These are phyloP conservation scores for Camponotus fellah DNA, from an alignment of 2,888 invertebrate genomes.

Conservation along the genomic window DNA sequence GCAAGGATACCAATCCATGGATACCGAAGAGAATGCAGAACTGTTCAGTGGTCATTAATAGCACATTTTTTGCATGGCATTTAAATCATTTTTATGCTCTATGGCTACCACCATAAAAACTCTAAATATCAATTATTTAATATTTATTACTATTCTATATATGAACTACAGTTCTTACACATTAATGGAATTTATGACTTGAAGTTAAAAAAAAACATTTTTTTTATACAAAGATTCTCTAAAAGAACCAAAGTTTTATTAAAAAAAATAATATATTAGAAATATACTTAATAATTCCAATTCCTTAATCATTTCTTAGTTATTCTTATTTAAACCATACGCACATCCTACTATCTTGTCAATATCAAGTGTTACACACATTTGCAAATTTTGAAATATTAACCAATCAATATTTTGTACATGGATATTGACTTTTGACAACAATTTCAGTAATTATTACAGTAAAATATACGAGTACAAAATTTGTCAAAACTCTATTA, in stretches of 20 bases:
- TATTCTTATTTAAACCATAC: background rate
- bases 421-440: slow-evolving; percentile 1
- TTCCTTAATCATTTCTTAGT: background rate
- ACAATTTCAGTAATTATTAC: background rate
- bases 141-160: slow-evolving; percentile 28
- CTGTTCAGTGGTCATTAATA: slow-evolving; percentile 80
- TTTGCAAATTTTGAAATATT: slow-evolving; percentile 1
- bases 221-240: slow-evolving; percentile 28
- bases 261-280: slow-evolving; percentile 28
- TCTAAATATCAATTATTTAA: slow-evolving; percentile 47
- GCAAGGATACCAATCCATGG: slow-evolving; percentile 84
- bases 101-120: slow-evolving; percentile 37
- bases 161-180: background rate
- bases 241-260: slow-evolving; percentile 29
- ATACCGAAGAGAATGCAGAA: slow-evolving; percentile 83
- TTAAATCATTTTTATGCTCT: slow-evolving; percentile 60
- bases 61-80: slow-evolving; percentile 42
- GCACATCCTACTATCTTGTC: background rate
- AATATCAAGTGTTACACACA: background rate
- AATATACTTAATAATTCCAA: slow-evolving; percentile 25
- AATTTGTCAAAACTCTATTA: slow-evolving; percentile 8
- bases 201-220: background rate
- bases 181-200: background rate
- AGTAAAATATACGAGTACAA: background rate
- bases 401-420: slow-evolving; percentile 5